Base-by-base conservation (phyloP, 2,113 vertebrate genomes). In the Nothocercus julius region DNA sequence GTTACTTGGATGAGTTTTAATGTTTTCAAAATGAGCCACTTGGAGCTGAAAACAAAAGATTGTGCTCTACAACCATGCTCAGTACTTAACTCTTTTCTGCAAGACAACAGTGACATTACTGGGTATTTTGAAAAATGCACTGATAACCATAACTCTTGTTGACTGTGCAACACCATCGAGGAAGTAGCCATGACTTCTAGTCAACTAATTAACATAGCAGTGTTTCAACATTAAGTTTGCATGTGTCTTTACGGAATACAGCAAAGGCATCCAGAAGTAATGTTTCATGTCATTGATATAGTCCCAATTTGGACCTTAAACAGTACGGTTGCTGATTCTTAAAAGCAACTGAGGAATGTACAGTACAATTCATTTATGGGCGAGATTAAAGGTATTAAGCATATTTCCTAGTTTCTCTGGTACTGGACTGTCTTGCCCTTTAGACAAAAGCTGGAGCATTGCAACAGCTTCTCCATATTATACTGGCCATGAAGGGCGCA, bases 381-480 rank as follows among this genome's bases (percentile, higher is more conserved):
- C 16, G 22, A 51, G 12, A 82, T 5, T 38, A 81, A 53, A 82
- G 64, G 11, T 67, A 36, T 59, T 47, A 78, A 32, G 3, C 19
- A 40, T 17, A 78, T 38, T 15, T 59, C 30, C 44, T 44, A 2
- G 0, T 63, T 63, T 59, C 61, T 64, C 49, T 77, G 21, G 45
- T 42, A 19, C 10, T 56, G n/a, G 13, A 72, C 8, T 21, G 10
- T 1, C 10, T 47, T 67, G 5, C 7, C 18, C 6, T 59, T 53
- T 36, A 44, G 12, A 45, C 63, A 38, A 47, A 70, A 69, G 5
- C 7, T 82, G n/a, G 2, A 9, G 8, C 2, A 27, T 19, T 34
- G 7, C 30, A 22, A 80, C 11, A 19, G 11, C 5, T 66, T 56
- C 24, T 42, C 9, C 0, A 1, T 25, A 19, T 34, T 47, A 4